Conservation (phyloP, 2,113 vertebrate species). For the Phaethon lepturus region DNA sequence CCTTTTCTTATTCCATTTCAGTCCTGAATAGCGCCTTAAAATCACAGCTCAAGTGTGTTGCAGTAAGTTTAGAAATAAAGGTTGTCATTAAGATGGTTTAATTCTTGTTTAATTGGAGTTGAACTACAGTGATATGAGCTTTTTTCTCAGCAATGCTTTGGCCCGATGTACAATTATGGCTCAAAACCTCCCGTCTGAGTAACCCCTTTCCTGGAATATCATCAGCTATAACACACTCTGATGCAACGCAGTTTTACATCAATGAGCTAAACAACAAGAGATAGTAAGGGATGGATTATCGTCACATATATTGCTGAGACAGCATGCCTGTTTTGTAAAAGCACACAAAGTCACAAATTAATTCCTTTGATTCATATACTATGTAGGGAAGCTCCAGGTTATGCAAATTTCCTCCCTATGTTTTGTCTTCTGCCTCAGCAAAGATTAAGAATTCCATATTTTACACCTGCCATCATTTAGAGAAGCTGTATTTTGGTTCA, state of each 20-base stretch:
- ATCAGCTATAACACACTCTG: not conserved
- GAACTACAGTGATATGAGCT: not conserved
- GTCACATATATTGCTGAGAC: not conserved
- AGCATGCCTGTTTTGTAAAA: not conserved
- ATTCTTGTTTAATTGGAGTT: not conserved
- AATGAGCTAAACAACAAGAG: not conserved
- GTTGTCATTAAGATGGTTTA: not conserved
- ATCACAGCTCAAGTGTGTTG: not conserved
- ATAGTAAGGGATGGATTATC: not conserved
- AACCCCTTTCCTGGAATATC: not conserved
- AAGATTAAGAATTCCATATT: not conserved
- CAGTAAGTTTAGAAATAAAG: not conserved
- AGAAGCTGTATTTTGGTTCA: not conserved
- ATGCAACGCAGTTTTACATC: not conserved
- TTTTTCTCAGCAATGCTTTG: not conserved
- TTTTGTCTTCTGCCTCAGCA: not conserved
- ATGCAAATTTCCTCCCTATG: not conserved
- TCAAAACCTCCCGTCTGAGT: not conserved
- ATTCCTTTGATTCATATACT: not conserved
- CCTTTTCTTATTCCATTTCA: not conserved
- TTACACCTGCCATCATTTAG: not conserved
- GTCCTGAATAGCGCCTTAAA: not conserved
- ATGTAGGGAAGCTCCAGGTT: not conserved
- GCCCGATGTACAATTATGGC: not conserved
- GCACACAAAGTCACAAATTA: not conserved